These are phyloP conservation scores for Laupala kohalensis DNA, from an alignment of 1,140 invertebrate genomes.

Conservation along the genomic window DNA sequence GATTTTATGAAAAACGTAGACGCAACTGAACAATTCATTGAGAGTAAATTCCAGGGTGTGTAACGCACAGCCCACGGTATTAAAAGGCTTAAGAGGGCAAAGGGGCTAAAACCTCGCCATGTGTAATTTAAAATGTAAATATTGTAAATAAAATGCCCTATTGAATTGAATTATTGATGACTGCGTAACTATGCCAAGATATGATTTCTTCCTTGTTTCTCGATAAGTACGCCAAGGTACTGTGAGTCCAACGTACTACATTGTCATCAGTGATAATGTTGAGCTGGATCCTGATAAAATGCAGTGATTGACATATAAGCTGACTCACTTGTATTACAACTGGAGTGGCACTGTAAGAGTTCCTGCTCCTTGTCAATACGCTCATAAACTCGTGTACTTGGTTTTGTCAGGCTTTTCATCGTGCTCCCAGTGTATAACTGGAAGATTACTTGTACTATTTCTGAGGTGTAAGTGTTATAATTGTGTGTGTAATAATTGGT, in stretches of 20 bases:
- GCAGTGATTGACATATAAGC: constrained; percentile 63
- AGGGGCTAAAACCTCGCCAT: no score
- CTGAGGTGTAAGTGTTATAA: no score
- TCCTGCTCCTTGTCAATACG: constrained; percentile 75
- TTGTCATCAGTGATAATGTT: constrained; percentile 52
- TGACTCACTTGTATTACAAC: constrained; percentile 75
- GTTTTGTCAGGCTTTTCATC: constrained; percentile 55
- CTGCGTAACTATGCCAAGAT: constrained; percentile 64
- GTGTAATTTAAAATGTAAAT: no score
- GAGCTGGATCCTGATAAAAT: constrained; percentile 47
- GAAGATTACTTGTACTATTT: constrained; percentile 11
- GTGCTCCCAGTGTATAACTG: constrained; percentile 27
- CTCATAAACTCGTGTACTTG: constrained; percentile 73
- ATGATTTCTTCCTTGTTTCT: constrained; percentile 70
- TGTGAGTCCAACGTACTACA: constrained; percentile 68
- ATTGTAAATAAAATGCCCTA: no score
- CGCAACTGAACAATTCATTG: no score
- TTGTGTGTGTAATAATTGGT: no score
- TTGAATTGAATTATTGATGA: no score
- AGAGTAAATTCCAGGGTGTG: no score
- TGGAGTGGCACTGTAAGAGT: constrained; percentile 34
- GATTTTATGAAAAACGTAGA: no score
- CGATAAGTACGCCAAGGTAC: constrained; percentile 67
- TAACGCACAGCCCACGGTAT: no score
- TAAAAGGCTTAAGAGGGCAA: no score